A percentile compares a stretch with the other conserved stretches of the same genome.
phyloP scores from a whole-genome alignment of 2,888 invertebrate species.

The Unio pictorum region DNA sequence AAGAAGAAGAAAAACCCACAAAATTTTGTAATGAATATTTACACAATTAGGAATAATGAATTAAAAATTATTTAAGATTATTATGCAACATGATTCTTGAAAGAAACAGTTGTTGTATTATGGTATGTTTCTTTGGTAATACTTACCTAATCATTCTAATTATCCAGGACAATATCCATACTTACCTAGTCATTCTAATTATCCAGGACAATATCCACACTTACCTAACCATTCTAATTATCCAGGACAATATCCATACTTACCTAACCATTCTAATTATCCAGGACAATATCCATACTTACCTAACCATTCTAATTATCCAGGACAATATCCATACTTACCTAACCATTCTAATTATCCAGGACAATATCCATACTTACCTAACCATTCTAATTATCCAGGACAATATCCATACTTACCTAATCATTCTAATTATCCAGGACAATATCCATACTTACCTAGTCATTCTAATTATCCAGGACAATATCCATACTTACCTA shows the following conservation, averaged over 20 bases:
- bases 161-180: background rate
- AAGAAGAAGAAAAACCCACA: constrained; percentile 4
- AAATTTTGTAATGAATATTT: background rate
- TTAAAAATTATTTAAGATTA: too few relatives aligned
- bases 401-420: background rate
- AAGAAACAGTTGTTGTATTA: too few relatives aligned
- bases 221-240: background rate
- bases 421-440: background rate
- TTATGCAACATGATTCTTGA: too few relatives aligned
- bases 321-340: background rate
- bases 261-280: background rate
- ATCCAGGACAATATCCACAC: background rate
- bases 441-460: background rate
- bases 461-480: background rate
- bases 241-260: background rate
- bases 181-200: background rate
- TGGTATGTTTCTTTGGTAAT: too few relatives aligned
- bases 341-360: background rate
- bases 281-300: background rate
- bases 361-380: background rate
- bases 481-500: background rate
- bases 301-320: background rate
- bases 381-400: background rate
- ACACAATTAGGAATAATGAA: too few relatives aligned
- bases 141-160: background rate